These are phyloP conservation scores for Isichthys henryi DNA, from an alignment of 2,113 vertebrate species.

Conservation along the genomic window DNA sequence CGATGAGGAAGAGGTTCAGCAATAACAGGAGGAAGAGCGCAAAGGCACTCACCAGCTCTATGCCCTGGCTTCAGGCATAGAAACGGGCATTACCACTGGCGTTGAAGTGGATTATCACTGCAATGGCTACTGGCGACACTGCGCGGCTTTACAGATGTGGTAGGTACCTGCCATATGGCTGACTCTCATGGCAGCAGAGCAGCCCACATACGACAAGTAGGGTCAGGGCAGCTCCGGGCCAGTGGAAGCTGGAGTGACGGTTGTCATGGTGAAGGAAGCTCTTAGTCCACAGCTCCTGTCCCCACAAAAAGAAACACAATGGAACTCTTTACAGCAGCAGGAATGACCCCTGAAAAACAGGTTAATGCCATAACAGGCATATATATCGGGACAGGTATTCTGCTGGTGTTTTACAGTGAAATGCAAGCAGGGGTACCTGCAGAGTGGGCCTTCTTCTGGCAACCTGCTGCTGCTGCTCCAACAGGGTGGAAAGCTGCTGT, in stretches of 20 bases:
- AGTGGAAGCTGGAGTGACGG: slow-evolving; percentile 92
- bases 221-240: slow-evolving; percentile 86
- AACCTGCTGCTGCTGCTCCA: slow-evolving; percentile 79
- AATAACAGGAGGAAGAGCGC: slow-evolving; percentile 80
- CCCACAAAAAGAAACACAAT: slow-evolving; percentile 22
- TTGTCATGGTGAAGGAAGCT: slow-evolving; percentile 89
- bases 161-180: slow-evolving; percentile 83
- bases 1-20: slow-evolving; percentile 77
- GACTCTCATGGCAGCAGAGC: slow-evolving; percentile 79
- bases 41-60: slow-evolving; percentile 78
- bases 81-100: neutral
- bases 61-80: slow-evolving; percentile 67
- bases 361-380: neutral
- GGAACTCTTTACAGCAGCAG: neutral
- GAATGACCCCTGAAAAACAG: neutral
- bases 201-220: slow-evolving; percentile 78
- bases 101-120: neutral
- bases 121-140: neutral
- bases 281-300: slow-evolving; percentile 72
- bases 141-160: neutral
- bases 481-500: slow-evolving; percentile 75
- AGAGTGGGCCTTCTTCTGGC: slow-evolving; percentile 55
- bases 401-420: neutral
- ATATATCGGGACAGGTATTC: neutral
- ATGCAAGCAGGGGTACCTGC: slow-evolving; percentile 59